phyloP scores from a whole-genome alignment of 2,113 vertebrate species.

The Psittacara wagleri region DNA sequence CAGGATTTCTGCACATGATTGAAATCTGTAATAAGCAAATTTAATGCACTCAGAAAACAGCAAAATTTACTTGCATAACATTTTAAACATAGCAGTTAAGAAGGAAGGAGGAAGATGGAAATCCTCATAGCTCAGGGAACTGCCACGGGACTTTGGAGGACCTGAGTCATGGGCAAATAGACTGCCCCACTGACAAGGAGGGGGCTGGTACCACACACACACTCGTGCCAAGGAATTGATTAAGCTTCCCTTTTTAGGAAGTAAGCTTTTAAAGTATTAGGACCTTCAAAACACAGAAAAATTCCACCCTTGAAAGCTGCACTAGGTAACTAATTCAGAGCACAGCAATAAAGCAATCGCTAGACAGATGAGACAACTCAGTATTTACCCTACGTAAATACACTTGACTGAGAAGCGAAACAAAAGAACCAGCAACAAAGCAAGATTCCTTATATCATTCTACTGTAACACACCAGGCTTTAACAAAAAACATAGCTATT shows the following conservation, averaged over 20 bases:
- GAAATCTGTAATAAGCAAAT: background rate
- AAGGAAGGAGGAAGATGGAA: background rate
- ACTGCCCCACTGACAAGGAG: background rate
- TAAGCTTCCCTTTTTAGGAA: background rate
- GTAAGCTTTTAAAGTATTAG: background rate
- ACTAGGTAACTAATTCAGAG: background rate
- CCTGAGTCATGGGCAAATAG: background rate
- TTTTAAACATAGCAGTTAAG: background rate
- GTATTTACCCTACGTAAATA: background rate
- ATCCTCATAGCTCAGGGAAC: background rate
- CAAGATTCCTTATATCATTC: background rate
- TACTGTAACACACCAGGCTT: background rate
- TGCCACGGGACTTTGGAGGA: fast-evolving
- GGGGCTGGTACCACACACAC: background rate
- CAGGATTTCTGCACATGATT: background rate
- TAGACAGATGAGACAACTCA: background rate
- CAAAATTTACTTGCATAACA: background rate
- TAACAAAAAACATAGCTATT: background rate
- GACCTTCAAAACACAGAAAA: background rate
- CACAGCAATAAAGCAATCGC: background rate
- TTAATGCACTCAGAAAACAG: background rate
- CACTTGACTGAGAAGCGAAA: background rate
- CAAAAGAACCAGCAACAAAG: background rate
- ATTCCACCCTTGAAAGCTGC: background rate
- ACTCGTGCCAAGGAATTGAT: background rate